Evolutionary conservation across 2,113 vertebrate genomes (phyloP).

Genomic region (Anolis carolinensis): DNA sequence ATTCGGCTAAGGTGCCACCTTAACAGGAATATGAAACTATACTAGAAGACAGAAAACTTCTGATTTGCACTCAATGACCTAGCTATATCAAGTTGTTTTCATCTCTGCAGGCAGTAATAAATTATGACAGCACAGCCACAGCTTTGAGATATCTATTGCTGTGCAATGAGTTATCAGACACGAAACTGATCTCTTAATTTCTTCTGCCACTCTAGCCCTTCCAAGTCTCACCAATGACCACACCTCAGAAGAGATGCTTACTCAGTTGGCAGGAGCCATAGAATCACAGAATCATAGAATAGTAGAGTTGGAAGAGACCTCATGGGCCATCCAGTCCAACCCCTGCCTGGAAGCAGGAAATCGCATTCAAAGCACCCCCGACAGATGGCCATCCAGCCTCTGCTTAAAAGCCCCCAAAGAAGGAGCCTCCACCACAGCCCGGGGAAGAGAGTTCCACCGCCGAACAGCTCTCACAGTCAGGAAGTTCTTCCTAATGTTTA

Average conservation of each 20-base stretch:
- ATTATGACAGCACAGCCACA: constrained; percentile 35
- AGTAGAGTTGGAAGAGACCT: too few species aligned
- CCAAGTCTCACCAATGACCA: constrained; percentile 31
- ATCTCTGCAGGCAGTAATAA: constrained; percentile 46
- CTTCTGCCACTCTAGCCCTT: constrained; percentile 37
- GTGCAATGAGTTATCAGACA: constrained; percentile 27
- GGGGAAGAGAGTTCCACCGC: too few species aligned
- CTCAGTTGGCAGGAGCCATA: constrained; percentile 24
- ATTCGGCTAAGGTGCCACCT: neutral
- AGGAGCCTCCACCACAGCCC: too few species aligned
- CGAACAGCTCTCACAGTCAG: too few species aligned
- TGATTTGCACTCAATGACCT: constrained; percentile 14
- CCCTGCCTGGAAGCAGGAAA: too few species aligned
- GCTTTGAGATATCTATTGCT: constrained; percentile 49
- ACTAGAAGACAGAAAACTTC: neutral
- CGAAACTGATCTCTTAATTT: constrained; percentile 35
- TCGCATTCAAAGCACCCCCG: too few species aligned
- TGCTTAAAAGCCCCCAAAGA: too few species aligned
- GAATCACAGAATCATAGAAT: too few species aligned
- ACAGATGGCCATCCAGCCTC: too few species aligned
- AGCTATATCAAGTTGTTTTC: neutral
- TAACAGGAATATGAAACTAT: constrained; percentile 44
- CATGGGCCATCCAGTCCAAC: too few species aligned
- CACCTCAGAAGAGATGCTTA: constrained; percentile 30
- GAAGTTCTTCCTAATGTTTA: too few species aligned